These are phyloP conservation scores for Microctenopoma steveboyesi DNA, from an alignment of 2,797 vertebrate genomes.

Conservation along the genomic window DNA sequence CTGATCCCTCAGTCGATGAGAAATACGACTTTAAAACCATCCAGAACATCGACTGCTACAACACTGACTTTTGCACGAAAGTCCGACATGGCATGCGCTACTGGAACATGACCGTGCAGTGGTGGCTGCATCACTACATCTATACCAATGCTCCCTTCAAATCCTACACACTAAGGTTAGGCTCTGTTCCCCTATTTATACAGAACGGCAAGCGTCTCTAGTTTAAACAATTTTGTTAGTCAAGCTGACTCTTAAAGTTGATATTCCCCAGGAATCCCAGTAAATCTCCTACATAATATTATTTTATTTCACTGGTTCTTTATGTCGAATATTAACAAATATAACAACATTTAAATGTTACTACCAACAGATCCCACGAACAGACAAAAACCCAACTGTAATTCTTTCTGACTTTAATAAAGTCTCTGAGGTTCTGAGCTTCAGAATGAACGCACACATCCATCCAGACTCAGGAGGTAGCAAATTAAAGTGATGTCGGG, in stretches of 20 bases:
- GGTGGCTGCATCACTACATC: constrained; percentile 94
- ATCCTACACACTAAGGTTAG: constrained; percentile 88
- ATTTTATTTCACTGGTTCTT: no score
- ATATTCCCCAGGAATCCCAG: no score
- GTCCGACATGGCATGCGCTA: constrained; percentile 94
- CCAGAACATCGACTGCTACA: constrained; percentile 93
- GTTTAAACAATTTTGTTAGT: neutral
- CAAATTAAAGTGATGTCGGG: no score
- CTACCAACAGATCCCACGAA: no score
- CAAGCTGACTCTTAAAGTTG: neutral
- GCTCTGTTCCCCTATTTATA: neutral
- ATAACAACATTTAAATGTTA: no score
- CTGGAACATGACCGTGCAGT: constrained; percentile 97
- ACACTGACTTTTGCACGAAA: constrained; percentile 92
- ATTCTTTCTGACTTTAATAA: no score
- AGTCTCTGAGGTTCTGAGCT: no score
- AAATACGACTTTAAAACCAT: constrained; percentile 90
- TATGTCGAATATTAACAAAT: neutral
- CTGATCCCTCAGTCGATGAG: constrained; percentile 71
- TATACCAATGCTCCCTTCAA: constrained; percentile 88
- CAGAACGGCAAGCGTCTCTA: neutral
- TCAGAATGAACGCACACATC: no score
- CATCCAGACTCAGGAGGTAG: no score
- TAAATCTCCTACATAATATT: no score
- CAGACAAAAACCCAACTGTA: no score